These are phyloP conservation scores for Tor tambroides DNA, from an alignment of 2,113 vertebrate species.

Conservation along the genomic window DNA sequence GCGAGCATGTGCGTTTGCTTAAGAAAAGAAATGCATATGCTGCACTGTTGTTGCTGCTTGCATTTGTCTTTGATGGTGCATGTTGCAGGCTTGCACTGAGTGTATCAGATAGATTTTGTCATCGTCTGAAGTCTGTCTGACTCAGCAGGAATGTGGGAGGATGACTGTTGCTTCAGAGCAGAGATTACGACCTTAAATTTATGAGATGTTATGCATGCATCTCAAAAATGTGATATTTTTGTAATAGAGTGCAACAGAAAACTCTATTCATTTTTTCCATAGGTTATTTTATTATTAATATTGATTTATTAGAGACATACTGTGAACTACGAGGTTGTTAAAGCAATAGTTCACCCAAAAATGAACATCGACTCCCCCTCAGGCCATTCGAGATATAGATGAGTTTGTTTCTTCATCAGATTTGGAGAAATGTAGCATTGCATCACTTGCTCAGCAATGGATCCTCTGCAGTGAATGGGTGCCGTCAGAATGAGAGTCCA, in stretches of 20 bases:
- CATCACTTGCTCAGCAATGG: no score
- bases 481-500: neutral
- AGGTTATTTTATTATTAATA: neutral
- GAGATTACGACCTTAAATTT: slow-evolving; percentile 7
- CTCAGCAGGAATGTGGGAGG: slow-evolving; percentile 37
- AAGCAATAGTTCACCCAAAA: no score
- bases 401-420: neutral
- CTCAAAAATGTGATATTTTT: neutral
- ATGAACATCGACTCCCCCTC: no score
- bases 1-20: slow-evolving; percentile 35
- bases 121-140: neutral
- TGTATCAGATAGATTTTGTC: neutral
- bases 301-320: neutral
- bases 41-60: neutral
- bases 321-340: no score
- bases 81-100: neutral
- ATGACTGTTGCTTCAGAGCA: neutral
- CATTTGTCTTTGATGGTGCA: neutral
- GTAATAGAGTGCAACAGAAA: neutral
- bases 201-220: neutral
- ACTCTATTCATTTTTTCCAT: neutral
- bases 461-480: neutral
- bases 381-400: neutral
- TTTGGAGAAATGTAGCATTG: neutral
- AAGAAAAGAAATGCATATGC: neutral